Evolutionary conservation across 2,888 invertebrate species (phyloP).

Genomic region (Linyphia triangularis): DNA sequence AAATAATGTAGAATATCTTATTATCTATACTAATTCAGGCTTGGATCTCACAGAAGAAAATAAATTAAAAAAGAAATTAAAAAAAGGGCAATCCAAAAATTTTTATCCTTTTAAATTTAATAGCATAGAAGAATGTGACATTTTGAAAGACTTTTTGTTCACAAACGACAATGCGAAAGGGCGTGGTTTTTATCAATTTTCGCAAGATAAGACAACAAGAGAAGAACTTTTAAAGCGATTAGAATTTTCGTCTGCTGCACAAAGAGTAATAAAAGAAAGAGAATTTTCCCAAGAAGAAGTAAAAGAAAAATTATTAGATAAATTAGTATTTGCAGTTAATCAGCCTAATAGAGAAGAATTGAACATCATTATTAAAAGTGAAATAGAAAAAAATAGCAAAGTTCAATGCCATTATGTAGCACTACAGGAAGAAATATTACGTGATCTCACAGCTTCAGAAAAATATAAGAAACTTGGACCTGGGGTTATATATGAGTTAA

Average conservation of each 20-base stretch:
- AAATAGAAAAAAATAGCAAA: conserved; percentile 29
- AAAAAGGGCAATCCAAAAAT: too few relatives aligned
- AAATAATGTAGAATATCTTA: conserved; percentile 36
- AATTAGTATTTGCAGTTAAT: too few relatives aligned
- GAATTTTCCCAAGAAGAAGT: conserved; percentile 17
- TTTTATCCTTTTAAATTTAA: too few relatives aligned
- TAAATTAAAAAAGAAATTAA: background rate
- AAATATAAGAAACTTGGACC: background rate
- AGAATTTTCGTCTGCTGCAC: conserved; percentile 18
- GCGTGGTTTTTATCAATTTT: conserved; percentile 40
- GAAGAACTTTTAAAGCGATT: conserved; percentile 41
- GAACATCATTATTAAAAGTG: conserved; percentile 39
- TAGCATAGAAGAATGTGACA: conserved; percentile 14
- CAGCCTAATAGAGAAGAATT: conserved; percentile 45
- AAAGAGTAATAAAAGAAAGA: conserved; percentile 34
- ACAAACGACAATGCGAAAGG: conserved; percentile 21
- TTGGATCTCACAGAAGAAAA: conserved; percentile 35
- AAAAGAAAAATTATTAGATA: conserved; percentile 49
- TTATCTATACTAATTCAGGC: conserved; percentile 50
- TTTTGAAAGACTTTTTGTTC: conserved; percentile 52
- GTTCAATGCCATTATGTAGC: conserved; percentile 36
- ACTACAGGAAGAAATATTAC: too few relatives aligned
- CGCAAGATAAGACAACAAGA: too few relatives aligned
- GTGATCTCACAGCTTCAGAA: conserved; percentile 9
- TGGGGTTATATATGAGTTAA: conserved; percentile 20